A percentile compares a stretch with the other conserved stretches of the same genome.
Conservation (phyloP, 1,140 invertebrate genomes). For the Nasonia giraulti region DNA sequence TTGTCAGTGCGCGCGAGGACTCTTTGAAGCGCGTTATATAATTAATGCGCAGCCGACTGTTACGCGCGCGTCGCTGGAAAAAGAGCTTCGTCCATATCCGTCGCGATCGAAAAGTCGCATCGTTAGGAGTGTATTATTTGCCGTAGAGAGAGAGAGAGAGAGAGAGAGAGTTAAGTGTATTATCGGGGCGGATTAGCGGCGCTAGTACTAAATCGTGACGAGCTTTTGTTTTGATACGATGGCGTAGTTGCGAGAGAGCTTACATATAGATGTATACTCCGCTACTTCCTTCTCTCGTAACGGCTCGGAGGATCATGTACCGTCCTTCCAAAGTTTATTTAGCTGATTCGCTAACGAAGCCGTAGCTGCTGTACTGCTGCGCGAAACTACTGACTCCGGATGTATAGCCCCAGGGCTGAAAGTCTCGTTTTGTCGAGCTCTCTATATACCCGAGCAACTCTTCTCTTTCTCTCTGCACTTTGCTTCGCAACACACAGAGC, state of each 20-base stretch:
- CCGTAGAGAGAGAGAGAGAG: no score
- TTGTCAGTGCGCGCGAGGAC: no score
- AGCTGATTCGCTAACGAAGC: constrained; percentile 51
- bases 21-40: neutral
- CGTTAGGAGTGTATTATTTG: constrained; percentile 17
- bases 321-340: constrained; percentile 50
- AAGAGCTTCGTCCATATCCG: no score
- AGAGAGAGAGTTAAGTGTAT: constrained; percentile 14
- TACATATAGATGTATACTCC: neutral
- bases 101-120: no score
- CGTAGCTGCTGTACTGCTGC: neutral
- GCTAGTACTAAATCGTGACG: constrained; percentile 19
- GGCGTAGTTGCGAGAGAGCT: neutral
- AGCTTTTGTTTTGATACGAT: constrained; percentile 43
- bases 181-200: constrained; percentile 20
- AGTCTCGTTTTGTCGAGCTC: constrained; percentile 3
- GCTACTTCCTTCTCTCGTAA: neutral
- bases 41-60: neutral
- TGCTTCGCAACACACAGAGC: neutral
- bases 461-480: neutral
- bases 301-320: constrained; percentile 8
- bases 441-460: neutral
- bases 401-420: neutral
- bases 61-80: neutral
- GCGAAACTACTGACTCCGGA: neutral